These are phyloP conservation scores for Pectinophora gossypiella DNA, from an alignment of 1,140 invertebrate species.

Conservation along the genomic window DNA sequence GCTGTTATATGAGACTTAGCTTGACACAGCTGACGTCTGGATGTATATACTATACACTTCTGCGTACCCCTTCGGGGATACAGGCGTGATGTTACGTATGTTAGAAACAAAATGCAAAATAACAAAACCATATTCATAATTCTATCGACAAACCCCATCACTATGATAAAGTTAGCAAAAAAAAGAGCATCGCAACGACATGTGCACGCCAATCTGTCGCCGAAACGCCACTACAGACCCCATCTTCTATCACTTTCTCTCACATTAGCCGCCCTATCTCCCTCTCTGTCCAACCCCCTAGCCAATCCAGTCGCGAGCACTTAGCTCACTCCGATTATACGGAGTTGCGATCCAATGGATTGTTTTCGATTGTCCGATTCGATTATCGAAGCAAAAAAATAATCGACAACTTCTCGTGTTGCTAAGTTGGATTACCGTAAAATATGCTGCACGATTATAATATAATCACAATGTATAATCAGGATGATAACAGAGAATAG, in stretches of 20 bases:
- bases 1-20: too few relatives aligned
- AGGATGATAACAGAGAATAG: too few relatives aligned
- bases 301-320: slow-evolving; percentile 46
- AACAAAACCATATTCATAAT: background rate
- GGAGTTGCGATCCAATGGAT: slow-evolving; percentile 49
- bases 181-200: slow-evolving; percentile 69
- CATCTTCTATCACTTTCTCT: slow-evolving; percentile 30
- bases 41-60: too few relatives aligned
- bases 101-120: background rate
- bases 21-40: too few relatives aligned
- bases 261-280: slow-evolving; percentile 19
- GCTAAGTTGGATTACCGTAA: background rate
- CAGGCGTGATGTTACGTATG: background rate
- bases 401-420: slow-evolving; percentile 9
- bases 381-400: slow-evolving; percentile 45
- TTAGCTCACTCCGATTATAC: slow-evolving; percentile 59
- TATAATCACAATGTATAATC: too few relatives aligned
- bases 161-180: slow-evolving; percentile 27
- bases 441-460: too few relatives aligned
- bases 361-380: slow-evolving; percentile 59
- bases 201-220: slow-evolving; percentile 72
- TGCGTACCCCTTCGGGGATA: too few relatives aligned
- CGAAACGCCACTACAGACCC: slow-evolving; percentile 46
- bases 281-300: slow-evolving; percentile 1
- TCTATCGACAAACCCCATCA: background rate